Conservation (phyloP, 2,888 invertebrate genomes). For the Brassicogethes aeneus region DNA sequence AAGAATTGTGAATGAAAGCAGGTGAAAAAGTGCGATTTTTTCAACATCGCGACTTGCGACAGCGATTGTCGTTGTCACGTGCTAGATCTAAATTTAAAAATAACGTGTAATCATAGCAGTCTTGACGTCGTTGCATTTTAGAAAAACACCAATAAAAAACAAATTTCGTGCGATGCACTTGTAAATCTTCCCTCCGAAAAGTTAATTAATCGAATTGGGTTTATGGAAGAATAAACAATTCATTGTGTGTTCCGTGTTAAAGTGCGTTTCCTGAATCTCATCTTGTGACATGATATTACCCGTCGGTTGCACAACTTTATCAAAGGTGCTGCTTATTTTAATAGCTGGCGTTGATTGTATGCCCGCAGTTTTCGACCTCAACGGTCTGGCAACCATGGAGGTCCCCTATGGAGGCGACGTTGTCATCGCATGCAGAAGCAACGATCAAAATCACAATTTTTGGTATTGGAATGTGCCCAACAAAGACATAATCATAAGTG, state of each 20-base stretch:
- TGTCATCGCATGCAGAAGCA: slow-evolving; percentile 54
- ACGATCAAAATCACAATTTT: slow-evolving; percentile 55
- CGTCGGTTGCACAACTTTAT: background rate
- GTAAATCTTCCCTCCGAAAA: background rate
- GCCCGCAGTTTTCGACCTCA: background rate
- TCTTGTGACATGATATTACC: background rate
- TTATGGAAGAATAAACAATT: background rate
- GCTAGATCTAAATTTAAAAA: background rate
- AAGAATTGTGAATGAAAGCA: too few relatives aligned
- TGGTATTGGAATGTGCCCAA: slow-evolving; percentile 57
- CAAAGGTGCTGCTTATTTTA: background rate
- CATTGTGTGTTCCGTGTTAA: background rate
- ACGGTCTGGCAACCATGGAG: slow-evolving; percentile 28
- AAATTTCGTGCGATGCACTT: background rate
- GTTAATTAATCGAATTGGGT: too few relatives aligned
- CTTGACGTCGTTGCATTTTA: background rate
- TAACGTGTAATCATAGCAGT: background rate
- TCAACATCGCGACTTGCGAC: background rate
- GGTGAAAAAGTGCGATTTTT: too few relatives aligned
- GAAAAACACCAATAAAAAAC: background rate
- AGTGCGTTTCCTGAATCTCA: too few relatives aligned
- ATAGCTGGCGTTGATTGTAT: background rate
- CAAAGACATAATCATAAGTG: slow-evolving; percentile 42
- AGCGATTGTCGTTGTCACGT: background rate
- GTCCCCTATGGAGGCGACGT: slow-evolving; percentile 52